Conservation (phyloP, 1,140 invertebrate genomes). For the Bombyx mandarina region DNA sequence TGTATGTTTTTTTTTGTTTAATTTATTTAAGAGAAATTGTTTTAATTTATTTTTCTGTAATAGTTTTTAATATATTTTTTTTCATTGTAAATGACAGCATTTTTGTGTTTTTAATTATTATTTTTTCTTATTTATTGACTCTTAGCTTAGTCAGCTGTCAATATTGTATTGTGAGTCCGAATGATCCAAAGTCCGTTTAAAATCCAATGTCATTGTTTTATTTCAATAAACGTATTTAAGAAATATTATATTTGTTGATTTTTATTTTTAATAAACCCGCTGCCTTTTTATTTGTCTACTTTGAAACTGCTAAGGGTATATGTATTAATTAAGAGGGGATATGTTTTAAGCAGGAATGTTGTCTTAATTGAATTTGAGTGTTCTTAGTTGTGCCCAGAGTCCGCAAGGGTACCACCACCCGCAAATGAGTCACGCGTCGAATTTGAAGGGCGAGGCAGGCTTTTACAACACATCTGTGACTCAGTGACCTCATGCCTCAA, state of each 20-base stretch:
- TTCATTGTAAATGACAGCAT: slow-evolving; percentile 21
- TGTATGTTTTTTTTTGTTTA: slow-evolving; percentile 41
- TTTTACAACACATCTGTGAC: too few species aligned
- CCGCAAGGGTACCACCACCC: too few species aligned
- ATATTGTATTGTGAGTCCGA: slow-evolving; percentile 63
- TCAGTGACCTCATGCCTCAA: too few species aligned
- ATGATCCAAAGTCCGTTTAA: slow-evolving; percentile 30
- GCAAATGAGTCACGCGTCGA: too few species aligned
- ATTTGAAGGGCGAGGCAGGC: too few species aligned
- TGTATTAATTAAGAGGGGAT: too few species aligned
- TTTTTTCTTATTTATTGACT: slow-evolving; percentile 22
- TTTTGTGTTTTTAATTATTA: slow-evolving; percentile 31
- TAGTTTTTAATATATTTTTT: slow-evolving; percentile 49
- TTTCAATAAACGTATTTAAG: slow-evolving; percentile 67
- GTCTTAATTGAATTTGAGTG: too few species aligned
- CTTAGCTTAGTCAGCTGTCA: slow-evolving; percentile 57
- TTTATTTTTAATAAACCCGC: slow-evolving; percentile 1
- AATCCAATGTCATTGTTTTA: slow-evolving; percentile 65
- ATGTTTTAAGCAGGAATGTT: too few species aligned
- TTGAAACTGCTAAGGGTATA: too few species aligned
- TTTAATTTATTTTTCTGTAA: slow-evolving; percentile 64
- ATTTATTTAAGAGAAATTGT: slow-evolving; percentile 31
- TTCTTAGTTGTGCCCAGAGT: too few species aligned
- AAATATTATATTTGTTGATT: slow-evolving; percentile 1
- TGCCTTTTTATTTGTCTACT: not conserved